phyloP scores from a whole-genome alignment of 1,140 invertebrate species.

The Drosophila teissieri region DNA sequence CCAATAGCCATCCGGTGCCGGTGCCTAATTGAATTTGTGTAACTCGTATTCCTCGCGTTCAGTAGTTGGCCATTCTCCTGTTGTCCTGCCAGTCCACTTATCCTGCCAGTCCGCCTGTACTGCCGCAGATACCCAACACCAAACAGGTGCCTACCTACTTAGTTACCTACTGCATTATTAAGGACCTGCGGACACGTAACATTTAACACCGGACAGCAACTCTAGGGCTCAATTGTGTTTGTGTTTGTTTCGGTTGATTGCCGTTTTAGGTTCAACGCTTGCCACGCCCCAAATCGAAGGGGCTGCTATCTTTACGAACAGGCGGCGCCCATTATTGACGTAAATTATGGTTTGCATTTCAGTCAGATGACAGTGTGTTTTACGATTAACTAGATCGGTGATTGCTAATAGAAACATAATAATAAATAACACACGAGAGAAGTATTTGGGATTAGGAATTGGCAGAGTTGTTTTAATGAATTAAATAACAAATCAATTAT shows the following conservation, averaged over 20 bases:
- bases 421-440: too few relatives aligned
- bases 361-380: slow-evolving; percentile 1
- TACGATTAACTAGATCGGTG: neutral
- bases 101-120: slow-evolving; percentile 28
- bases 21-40: slow-evolving; percentile 71
- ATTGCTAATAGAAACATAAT: neutral
- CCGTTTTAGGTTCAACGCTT: slow-evolving; percentile 38
- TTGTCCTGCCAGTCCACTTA: slow-evolving; percentile 6
- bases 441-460: too few relatives aligned
- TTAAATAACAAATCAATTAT: too few relatives aligned
- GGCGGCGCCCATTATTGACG: slow-evolving; percentile 21
- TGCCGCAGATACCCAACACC: neutral
- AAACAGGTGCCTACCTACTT: slow-evolving; percentile 45
- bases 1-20: neutral
- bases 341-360: slow-evolving; percentile 8
- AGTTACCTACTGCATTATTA: slow-evolving; percentile 42
- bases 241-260: slow-evolving; percentile 31
- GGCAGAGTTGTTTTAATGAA: too few relatives aligned
- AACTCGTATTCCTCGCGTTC: neutral
- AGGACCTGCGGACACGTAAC: slow-evolving; percentile 55
- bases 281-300: slow-evolving; percentile 30
- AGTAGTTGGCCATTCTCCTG: neutral
- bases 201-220: slow-evolving; percentile 23
- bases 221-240: slow-evolving; percentile 9
- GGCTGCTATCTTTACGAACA: slow-evolving; percentile 12